These are phyloP conservation scores for Spialia ferax DNA, from an alignment of 2,888 invertebrate species.

Conservation along the genomic window DNA sequence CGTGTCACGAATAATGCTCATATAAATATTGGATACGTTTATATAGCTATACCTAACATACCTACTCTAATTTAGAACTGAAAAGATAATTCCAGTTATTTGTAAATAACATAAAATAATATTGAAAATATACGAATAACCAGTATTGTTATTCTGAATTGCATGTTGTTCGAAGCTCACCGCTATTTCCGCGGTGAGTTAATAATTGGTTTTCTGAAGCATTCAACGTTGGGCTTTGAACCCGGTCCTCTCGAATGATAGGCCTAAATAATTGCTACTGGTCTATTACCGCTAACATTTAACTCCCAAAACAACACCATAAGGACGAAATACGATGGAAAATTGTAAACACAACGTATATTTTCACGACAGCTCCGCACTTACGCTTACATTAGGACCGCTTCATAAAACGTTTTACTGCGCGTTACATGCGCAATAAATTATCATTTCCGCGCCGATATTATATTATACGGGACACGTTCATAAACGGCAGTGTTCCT, in stretches of 20 bases:
- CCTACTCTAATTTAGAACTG: constrained; percentile 22
- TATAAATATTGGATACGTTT: background rate
- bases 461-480: constrained; percentile 25
- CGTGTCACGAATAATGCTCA: background rate
- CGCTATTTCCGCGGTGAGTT: too few relatives aligned
- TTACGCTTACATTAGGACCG: constrained; percentile 46
- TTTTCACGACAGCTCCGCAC: constrained; percentile 15
- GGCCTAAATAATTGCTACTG: too few relatives aligned
- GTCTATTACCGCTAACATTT: too few relatives aligned
- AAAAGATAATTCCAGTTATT: constrained; percentile 19
- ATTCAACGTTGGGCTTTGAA: too few relatives aligned
- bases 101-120: constrained; percentile 24
- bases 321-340: background rate
- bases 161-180: too few relatives aligned
- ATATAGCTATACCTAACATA: too few relatives aligned
- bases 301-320: background rate
- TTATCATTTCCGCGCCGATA: constrained; percentile 56
- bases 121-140: too few relatives aligned
- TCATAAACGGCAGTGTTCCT: constrained; percentile 5
- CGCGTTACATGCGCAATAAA: constrained; percentile 58
- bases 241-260: too few relatives aligned
- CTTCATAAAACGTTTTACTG: constrained; percentile 55
- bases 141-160: too few relatives aligned
- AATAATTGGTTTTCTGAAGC: too few relatives aligned
- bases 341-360: constrained; percentile 19